Conservation (phyloP, 2,797 vertebrate species). For the Florisuga fusca region DNA sequence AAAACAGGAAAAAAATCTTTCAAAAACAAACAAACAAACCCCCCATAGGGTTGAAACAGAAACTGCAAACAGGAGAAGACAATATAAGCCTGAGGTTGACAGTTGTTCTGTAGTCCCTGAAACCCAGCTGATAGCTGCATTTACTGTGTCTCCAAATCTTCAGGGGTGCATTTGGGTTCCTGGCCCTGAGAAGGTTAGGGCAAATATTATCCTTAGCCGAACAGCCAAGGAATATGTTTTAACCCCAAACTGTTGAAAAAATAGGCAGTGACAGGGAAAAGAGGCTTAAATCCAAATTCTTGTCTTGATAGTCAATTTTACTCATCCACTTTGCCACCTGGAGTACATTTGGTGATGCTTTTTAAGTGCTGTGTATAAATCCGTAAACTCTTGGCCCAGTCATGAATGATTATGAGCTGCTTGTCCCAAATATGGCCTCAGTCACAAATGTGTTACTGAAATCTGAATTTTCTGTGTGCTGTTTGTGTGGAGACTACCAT, state of each 20-base stretch:
- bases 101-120: neutral
- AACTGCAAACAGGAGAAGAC: slow-evolving; percentile 3
- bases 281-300: neutral
- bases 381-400: neutral
- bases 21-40: neutral
- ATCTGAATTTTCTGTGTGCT: neutral
- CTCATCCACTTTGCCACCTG: neutral
- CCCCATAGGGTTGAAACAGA: neutral
- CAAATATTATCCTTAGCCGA: neutral
- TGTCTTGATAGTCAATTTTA: neutral
- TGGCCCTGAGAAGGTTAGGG: neutral
- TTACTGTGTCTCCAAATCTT: neutral
- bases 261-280: neutral
- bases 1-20: neutral
- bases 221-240: neutral
- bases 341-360: neutral
- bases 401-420: neutral
- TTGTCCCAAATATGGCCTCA: neutral
- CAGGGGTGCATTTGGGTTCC: neutral
- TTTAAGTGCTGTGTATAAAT: neutral
- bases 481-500: neutral
- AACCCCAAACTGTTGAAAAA: neutral
- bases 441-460: neutral
- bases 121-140: neutral
- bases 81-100: neutral